Evolutionary conservation across 2,113 vertebrate genomes (phyloP).

Genomic region (Strix aluco): DNA sequence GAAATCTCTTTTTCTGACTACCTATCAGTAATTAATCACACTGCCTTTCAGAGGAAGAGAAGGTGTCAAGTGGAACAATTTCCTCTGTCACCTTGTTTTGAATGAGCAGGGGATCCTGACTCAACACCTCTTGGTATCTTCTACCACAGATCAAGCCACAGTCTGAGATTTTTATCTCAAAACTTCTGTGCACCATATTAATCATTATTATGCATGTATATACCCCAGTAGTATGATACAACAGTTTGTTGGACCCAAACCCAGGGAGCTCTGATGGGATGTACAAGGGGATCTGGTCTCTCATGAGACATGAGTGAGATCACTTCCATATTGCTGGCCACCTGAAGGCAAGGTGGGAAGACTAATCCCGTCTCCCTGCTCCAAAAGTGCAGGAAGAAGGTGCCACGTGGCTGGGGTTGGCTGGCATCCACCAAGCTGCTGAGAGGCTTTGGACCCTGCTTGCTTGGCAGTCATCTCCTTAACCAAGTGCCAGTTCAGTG

Average conservation of each 20-base stretch:
- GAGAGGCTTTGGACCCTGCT: not conserved
- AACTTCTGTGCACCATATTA: not conserved
- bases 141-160: not conserved
- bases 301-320: not conserved
- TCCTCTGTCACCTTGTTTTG: not conserved
- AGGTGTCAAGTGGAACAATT: not conserved
- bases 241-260: not conserved
- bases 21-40: not conserved
- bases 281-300: not conserved
- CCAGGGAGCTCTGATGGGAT: not conserved
- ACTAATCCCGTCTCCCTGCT: not conserved
- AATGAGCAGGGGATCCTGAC: not conserved
- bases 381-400: not conserved
- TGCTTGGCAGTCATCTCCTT: not conserved
- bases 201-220: not conserved
- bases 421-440: not conserved
- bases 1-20: not conserved
- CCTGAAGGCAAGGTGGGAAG: not conserved
- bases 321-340: not conserved
- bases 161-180: not conserved
- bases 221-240: rapidly evolving
- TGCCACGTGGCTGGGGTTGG: not conserved
- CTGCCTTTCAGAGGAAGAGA: not conserved
- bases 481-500: not conserved
- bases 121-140: not conserved